These are phyloP conservation scores for Hydrochoerus hydrochaeris DNA, from an alignment of 2,113 vertebrate species.

Conservation along the genomic window DNA sequence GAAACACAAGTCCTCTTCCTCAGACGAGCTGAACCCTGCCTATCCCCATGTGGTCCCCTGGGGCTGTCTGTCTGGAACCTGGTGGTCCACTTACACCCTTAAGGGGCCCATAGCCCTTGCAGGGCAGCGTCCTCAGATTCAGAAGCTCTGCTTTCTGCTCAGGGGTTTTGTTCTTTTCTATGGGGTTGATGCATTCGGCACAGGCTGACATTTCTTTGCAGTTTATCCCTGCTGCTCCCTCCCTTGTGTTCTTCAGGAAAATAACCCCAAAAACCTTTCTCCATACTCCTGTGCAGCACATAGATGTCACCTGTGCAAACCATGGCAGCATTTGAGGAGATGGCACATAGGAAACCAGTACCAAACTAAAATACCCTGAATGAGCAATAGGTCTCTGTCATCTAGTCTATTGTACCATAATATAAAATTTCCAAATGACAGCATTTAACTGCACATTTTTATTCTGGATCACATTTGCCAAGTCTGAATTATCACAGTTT, in stretches of 20 bases:
- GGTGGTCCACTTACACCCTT: not conserved
- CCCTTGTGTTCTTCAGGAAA: not conserved
- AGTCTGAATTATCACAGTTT: not conserved
- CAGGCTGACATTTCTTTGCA: not conserved
- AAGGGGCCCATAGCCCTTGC: no score
- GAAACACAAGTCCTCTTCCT: constrained; percentile 2
- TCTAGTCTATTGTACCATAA: fast-evolving
- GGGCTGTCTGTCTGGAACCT: not conserved
- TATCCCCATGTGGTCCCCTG: fast-evolving
- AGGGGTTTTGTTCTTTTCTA: fast-evolving
- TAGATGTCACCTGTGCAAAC: no score
- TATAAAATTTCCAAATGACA: not conserved
- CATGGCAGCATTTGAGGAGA: fast-evolving
- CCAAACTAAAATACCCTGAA: not conserved
- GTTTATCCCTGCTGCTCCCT: not conserved
- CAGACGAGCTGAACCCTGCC: not conserved
- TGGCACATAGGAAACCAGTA: not conserved
- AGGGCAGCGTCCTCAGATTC: fast-evolving
- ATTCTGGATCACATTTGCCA: not conserved
- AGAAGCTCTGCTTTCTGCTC: not conserved
- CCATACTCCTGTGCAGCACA: no score
- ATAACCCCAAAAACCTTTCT: not conserved
- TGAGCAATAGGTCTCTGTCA: not conserved
- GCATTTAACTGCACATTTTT: not conserved
- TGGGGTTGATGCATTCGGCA: fast-evolving